Percentiles rank a stretch among this genome's conserved stretches.
phyloP scores from a whole-genome alignment of 1,140 invertebrate genomes.

The Procambarus clarkii region DNA sequence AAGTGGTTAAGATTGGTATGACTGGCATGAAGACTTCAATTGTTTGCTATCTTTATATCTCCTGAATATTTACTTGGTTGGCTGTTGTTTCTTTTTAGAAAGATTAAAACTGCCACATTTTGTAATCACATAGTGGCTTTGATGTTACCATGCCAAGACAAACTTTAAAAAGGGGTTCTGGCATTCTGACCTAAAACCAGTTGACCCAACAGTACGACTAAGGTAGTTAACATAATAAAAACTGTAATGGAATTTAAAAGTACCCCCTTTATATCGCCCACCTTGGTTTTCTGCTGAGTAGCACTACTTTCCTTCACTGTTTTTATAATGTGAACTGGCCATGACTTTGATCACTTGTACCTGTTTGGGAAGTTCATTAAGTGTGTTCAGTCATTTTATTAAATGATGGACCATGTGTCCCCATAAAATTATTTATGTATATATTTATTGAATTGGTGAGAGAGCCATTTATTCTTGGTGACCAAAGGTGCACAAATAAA shows the following conservation, averaged over 20 bases:
- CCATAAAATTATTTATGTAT: constrained; percentile 56
- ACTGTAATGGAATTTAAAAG: constrained; percentile 6
- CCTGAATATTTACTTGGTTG: not conserved
- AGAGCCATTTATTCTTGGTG: constrained; percentile 41
- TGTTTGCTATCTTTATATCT: not conserved
- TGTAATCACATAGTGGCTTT: not conserved
- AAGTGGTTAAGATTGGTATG: not conserved
- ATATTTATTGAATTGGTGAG: constrained; percentile 61
- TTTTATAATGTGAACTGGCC: constrained; percentile 32
- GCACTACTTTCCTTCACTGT: constrained; percentile 4
- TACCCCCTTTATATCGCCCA: no score
- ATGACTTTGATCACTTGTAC: constrained; percentile 59
- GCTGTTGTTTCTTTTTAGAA: not conserved
- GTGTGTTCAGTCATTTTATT: constrained; percentile 43
- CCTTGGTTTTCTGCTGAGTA: not conserved
- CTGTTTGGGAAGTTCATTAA: constrained; percentile 65
- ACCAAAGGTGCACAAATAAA: constrained; percentile 54
- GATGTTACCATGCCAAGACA: constrained; percentile 5
- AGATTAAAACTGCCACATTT: not conserved
- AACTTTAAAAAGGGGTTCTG: constrained; percentile 40
- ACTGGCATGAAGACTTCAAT: constrained; percentile 2
- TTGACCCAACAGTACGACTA: constrained; percentile 62
- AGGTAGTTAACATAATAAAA: constrained; percentile 33
- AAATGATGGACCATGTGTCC: constrained; percentile 53
- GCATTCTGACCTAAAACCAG: constrained; percentile 41